Conservation (phyloP, 2,113 vertebrate species). For the Nettapus auritus region DNA sequence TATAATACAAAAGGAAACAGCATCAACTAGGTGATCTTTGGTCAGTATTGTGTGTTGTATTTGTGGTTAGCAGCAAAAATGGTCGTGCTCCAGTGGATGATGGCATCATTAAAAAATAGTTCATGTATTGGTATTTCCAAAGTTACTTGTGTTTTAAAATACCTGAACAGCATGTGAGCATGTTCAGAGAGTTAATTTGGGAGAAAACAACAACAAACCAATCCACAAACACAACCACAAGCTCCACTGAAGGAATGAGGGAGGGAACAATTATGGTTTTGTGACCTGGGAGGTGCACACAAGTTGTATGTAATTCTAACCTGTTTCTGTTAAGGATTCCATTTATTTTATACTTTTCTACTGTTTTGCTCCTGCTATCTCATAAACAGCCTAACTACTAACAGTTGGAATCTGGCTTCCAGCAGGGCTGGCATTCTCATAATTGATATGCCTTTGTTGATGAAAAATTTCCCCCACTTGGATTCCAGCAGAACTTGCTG, state of each 20-base stretch:
- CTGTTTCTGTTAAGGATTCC: background rate
- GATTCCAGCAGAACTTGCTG: background rate
- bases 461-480: constrained; percentile 20
- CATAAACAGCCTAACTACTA: background rate
- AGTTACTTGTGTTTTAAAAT: background rate
- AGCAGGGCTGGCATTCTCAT: constrained; percentile 20
- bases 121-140: background rate
- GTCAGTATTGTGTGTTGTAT: background rate
- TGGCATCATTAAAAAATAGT: background rate
- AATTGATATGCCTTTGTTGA: background rate
- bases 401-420: constrained; percentile 11
- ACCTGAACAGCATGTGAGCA: background rate
- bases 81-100: background rate
- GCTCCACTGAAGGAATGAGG: background rate
- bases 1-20: background rate
- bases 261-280: background rate
- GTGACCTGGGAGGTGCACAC: background rate
- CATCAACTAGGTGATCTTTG: background rate
- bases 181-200: background rate
- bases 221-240: background rate
- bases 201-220: background rate
- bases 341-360: background rate
- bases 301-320: background rate
- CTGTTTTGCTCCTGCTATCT: background rate
- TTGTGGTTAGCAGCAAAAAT: background rate